Percentiles rank a stretch among this genome's conserved stretches.
phyloP scores from a whole-genome alignment of 1,140 invertebrate genomes.

The Heterodera carotae region DNA sequence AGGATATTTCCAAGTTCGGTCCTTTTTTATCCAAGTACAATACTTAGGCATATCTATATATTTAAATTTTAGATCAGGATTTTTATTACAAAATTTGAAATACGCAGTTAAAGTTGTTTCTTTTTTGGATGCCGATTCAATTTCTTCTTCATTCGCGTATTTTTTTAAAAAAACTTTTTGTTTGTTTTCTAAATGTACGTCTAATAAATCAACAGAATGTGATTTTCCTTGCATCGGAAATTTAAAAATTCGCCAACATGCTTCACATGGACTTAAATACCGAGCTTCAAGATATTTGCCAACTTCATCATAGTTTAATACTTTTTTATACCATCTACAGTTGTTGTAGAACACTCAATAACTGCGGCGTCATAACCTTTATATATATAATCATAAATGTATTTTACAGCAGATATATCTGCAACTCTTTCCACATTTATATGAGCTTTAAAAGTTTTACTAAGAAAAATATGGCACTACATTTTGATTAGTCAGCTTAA shows the following conservation, averaged over 20 bases:
- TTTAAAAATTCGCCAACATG: slow-evolving; percentile 19
- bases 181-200: slow-evolving; percentile 11
- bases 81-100: slow-evolving; percentile 16
- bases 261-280: slow-evolving; percentile 10
- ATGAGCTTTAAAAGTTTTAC: slow-evolving; percentile 5
- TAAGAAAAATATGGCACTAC: not conserved
- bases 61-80: slow-evolving; percentile 10
- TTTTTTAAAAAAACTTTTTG: slow-evolving; percentile 11
- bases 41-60: slow-evolving; percentile 14
- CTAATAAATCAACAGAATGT: slow-evolving; percentile 11
- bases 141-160: slow-evolving; percentile 10
- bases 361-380: slow-evolving; percentile 7
- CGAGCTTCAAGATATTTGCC: not conserved
- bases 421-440: not conserved
- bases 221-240: slow-evolving; percentile 16
- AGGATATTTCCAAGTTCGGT: slow-evolving; percentile 11
- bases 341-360: not conserved
- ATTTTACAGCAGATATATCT: slow-evolving; percentile 1
- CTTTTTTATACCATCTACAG: slow-evolving; percentile 21
- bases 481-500: slow-evolving; percentile 1
- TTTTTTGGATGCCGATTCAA: not conserved
- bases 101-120: too few species aligned
- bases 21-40: slow-evolving; percentile 9
- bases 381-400: slow-evolving; percentile 8
- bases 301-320: slow-evolving; percentile 15